Evolutionary conservation across 2,113 vertebrate species (phyloP).

Genomic region (Myotis davidii): DNA sequence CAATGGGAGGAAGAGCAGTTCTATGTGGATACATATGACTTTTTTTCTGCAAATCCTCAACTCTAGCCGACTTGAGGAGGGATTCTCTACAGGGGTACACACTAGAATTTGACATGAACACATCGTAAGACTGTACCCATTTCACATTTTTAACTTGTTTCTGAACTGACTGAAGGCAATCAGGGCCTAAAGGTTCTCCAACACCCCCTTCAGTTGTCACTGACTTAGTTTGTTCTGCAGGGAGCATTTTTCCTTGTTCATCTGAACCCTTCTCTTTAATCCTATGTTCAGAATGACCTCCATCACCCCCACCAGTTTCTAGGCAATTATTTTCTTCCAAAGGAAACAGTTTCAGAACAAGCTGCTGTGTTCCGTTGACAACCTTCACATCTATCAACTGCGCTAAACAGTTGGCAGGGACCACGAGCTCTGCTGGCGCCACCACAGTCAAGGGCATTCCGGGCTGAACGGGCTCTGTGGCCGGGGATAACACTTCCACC

Average conservation of each 20-base stretch:
- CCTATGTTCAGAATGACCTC: slow-evolving; percentile 22
- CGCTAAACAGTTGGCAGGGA: slow-evolving; percentile 94
- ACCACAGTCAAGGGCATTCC: slow-evolving; percentile 92
- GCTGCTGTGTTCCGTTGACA: slow-evolving; percentile 92
- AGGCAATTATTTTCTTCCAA: slow-evolving; percentile 79
- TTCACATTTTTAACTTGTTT: slow-evolving; percentile 63
- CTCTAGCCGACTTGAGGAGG: slow-evolving; percentile 65
- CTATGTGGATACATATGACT: slow-evolving; percentile 59
- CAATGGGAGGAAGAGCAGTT: slow-evolving; percentile 68
- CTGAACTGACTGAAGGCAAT: slow-evolving; percentile 47
- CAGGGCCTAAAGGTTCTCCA: slow-evolving; percentile 69
- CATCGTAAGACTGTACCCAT: slow-evolving; percentile 69
- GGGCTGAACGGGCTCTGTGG: slow-evolving; percentile 88
- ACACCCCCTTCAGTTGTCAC: slow-evolving; percentile 55
- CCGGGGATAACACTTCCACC: slow-evolving; percentile 87
- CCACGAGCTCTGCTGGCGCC: slow-evolving; percentile 91
- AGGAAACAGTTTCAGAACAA: slow-evolving; percentile 93
- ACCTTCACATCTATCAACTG: slow-evolving; percentile 96
- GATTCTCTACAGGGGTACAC: slow-evolving; percentile 57
- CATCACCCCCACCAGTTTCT: not conserved
- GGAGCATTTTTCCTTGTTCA: not conserved
- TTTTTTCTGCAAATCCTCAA: slow-evolving; percentile 61
- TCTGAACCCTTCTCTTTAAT: not conserved
- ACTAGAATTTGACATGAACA: slow-evolving; percentile 64
- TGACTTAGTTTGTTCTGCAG: slow-evolving; percentile 50